Percentiles rank a stretch among this genome's conserved stretches.
phyloP scores from a whole-genome alignment of 2,888 invertebrate genomes.

The Caenorhabditis wallacei region DNA sequence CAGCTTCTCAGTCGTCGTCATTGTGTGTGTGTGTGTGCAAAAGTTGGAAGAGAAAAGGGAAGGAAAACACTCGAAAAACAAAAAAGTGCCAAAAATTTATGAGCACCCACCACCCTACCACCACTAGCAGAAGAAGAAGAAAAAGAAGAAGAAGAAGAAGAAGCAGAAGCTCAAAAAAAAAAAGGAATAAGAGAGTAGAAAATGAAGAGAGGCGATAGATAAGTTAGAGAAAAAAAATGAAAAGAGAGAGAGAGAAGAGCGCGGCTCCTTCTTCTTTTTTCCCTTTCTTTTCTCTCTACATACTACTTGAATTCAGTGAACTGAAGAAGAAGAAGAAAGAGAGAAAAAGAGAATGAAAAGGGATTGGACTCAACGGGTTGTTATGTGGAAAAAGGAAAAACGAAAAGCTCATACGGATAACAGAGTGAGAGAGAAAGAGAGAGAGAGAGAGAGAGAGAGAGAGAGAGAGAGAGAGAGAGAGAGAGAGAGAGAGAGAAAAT shows the following conservation, averaged over 20 bases:
- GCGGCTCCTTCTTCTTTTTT: conserved; percentile 49
- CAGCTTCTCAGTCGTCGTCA: conserved; percentile 27
- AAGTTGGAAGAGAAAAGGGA: conserved; percentile 44
- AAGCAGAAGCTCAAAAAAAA: conserved; percentile 38
- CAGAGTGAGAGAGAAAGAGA: conserved; percentile 28
- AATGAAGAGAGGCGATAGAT: conserved; percentile 8
- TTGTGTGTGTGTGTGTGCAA: conserved; percentile 36
- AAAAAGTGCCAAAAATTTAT: conserved; percentile 68
- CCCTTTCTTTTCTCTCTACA: conserved; percentile 17
- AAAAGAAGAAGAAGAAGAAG: conserved; percentile 15
- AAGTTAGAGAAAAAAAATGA: conserved; percentile 26
- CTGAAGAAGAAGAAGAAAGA: conserved; percentile 6
- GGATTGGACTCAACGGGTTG: conserved; percentile 33
- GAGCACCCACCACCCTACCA: conserved; percentile 46
- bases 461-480: conserved; percentile 21
- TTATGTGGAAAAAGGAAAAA: conserved; percentile 47
- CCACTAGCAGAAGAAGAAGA: conserved; percentile 12
- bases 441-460: conserved; percentile 7
- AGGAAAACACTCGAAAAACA: conserved; percentile 61
- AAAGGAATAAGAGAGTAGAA: conserved; percentile 20
- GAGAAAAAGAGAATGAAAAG: conserved; percentile 24
- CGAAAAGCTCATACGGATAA: conserved; percentile 45
- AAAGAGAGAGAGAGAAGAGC: conserved; percentile 7
- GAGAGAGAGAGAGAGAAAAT: conserved; percentile 9
- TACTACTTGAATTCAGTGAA: conserved; percentile 53